phyloP scores from a whole-genome alignment of 2,113 vertebrate species.

The mouse (Mus musculus) region GRCm39 chr1:76316501-76317000 shows the following conservation, averaged over 20 bases:
- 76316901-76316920: background rate
- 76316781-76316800: background rate
- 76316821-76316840: background rate
- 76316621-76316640: conserved; percentile 32
- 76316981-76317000: conserved; percentile 34
- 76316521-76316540: background rate
- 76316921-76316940: background rate
- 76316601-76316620: background rate
- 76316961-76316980: conserved; percentile 10
- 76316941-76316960: background rate
- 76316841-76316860: background rate
- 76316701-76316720: background rate
- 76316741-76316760: background rate
- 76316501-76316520: background rate
- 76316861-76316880: background rate
- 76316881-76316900: background rate
- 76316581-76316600: background rate
- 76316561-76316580: conserved; percentile 15
- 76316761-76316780: background rate
- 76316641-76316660: conserved; percentile 35
- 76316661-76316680: background rate
- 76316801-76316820: background rate
- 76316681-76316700: background rate
- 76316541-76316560: conserved; percentile 57
- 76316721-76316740: background rate